Evolutionary conservation across 2,797 vertebrate genomes (phyloP), one percentile per base, ranked within the genome.

Genomic region (Halcyon badia): DNA sequence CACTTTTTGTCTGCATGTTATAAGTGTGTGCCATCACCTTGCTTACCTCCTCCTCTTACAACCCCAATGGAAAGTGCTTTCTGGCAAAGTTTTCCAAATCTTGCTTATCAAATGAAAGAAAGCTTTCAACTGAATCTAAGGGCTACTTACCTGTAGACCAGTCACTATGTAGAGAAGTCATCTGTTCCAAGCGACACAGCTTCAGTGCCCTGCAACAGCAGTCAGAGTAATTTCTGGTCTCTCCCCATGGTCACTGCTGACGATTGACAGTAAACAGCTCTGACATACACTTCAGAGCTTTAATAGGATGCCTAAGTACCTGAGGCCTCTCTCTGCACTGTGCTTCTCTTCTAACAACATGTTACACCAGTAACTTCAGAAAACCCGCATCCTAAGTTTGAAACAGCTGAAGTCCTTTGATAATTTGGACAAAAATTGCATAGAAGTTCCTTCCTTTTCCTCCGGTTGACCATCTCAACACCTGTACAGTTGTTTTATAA

Each of bases 321-420:
- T 13, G 26, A 68, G 44, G 49, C 19, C 14, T 44, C 42, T 86
- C 62, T 82, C 66, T 66, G 28, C 0, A 0, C 5, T 56, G 1
- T 39, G 56, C 16, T 83, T 89, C 35, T 71, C 25, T 64, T 54
- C 22, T 49, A 87, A 57, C 9, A 72, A 11, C 21, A 9, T 4
- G 6, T 18, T 64, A 28, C 33, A 85, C 4, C 14, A 58, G 35
- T 19, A 56, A 44, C 39, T 48, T 76, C 60, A 87, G 35, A 65
- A 92, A 76, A 56, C 5, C 58, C 61, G 19, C 18, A 19, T 68
- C 39, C 12, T 49, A 28, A 28, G 6, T 5, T 65, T 57, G 66
- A 46, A 89, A 41, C 11, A 28, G 31, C 7, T 5, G 3, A 64
- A 49, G 44, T 22, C 33, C 18, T 42, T 51, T 56, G 11, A 39